Percentiles rank a stretch among this genome's conserved stretches.
These are phyloP conservation scores for Fistularia tabacaria DNA, from an alignment of 2,797 vertebrate species.

Conservation along the genomic window DNA sequence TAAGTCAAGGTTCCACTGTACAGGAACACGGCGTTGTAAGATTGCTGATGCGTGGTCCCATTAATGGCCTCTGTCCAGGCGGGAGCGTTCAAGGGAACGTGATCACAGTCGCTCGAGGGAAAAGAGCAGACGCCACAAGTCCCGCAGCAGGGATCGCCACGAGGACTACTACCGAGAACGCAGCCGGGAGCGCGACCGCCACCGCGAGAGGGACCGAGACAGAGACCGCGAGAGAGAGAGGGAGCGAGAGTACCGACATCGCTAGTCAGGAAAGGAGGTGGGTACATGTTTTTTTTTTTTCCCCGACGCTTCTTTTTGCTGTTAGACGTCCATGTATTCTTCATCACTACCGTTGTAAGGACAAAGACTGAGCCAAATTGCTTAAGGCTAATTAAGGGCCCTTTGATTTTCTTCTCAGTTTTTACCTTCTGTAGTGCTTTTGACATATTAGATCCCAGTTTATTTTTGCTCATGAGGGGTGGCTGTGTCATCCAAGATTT, in stretches of 20 bases:
- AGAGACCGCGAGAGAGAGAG: constrained; percentile 91
- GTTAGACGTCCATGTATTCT: neutral
- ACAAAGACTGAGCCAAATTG: too few species aligned
- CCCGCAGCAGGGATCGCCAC: constrained; percentile 95
- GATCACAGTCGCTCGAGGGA: constrained; percentile 98
- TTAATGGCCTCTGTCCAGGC: constrained; percentile 60
- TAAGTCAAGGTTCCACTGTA: too few species aligned
- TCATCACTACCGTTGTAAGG: too few species aligned
- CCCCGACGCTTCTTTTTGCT: neutral
- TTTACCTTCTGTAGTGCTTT: too few species aligned
- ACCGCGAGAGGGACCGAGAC: constrained; percentile 92
- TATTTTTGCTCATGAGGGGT: neutral
- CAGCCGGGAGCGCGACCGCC: constrained; percentile 93
- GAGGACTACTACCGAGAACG: constrained; percentile 98
- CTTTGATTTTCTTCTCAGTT: too few species aligned
- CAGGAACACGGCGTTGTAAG: too few species aligned
- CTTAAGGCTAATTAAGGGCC: too few species aligned
- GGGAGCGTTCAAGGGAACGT: constrained; percentile 96
- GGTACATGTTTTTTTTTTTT: constrained; percentile 5
- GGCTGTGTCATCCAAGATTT: too few species aligned
- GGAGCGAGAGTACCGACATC: constrained; percentile 94
- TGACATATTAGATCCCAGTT: neutral
- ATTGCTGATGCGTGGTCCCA: too few species aligned
- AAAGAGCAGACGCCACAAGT: constrained; percentile 96
- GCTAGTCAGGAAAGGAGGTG: constrained; percentile 71